Evolutionary conservation across 2,113 vertebrate genomes (phyloP).

Genomic region (Istiophorus platypterus): DNA sequence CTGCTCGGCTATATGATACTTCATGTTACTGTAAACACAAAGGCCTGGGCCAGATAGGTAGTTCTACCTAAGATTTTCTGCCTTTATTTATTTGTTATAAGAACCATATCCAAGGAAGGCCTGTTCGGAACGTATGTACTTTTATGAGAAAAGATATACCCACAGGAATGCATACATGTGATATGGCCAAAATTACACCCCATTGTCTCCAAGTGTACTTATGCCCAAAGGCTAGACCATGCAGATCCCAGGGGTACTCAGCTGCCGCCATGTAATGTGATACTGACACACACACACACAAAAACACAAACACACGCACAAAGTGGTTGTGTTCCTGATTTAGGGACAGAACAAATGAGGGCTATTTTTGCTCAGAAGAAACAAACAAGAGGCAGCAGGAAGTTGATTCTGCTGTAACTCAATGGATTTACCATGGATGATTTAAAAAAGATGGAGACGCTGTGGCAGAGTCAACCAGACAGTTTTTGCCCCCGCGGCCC

Average conservation of each 20-base stretch:
- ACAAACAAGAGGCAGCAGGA: constrained; percentile 63
- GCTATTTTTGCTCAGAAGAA: constrained; percentile 64
- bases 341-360: constrained; percentile 53
- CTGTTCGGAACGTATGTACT: neutral
- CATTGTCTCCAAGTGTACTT: constrained; percentile 5
- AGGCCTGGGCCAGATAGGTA: neutral
- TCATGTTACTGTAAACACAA: neutral
- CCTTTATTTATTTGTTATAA: neutral
- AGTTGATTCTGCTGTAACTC: constrained; percentile 38
- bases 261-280: constrained; percentile 48
- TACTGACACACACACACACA: constrained; percentile 17
- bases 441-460: neutral
- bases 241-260: constrained; percentile 47
- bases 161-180: neutral
- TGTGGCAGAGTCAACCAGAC: neutral
- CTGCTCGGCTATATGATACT: neutral
- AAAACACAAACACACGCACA: constrained; percentile 34
- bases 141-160: neutral
- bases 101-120: neutral
- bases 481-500: neutral
- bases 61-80: no score
- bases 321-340: constrained; percentile 29
- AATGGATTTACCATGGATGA: constrained; percentile 36
- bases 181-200: neutral
- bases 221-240: neutral